phyloP scores from a whole-genome alignment of 2,888 invertebrate genomes.

The Drosophila imparisetae region DNA sequence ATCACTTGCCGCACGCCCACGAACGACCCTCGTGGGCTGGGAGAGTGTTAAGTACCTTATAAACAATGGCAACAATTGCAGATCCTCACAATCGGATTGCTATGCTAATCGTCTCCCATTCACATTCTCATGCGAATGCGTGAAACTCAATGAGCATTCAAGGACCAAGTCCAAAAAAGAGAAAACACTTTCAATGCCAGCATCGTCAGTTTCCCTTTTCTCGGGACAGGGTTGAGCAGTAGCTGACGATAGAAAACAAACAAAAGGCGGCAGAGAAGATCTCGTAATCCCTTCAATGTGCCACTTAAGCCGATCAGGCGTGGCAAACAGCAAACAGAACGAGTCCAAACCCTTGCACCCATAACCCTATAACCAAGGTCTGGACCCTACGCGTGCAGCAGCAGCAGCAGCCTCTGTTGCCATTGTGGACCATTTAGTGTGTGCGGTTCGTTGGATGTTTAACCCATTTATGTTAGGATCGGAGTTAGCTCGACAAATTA shows the following conservation, averaged over 20 bases:
- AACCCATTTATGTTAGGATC: conserved; percentile 73
- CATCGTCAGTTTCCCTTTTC: conserved; percentile 31
- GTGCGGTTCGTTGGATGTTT: conserved; percentile 69
- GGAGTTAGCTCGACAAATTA: conserved; percentile 71
- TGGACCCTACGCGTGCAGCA: conserved; percentile 69
- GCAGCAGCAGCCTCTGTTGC: conserved; percentile 43
- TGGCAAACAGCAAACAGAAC: conserved; percentile 56
- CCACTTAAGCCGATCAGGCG: conserved; percentile 85
- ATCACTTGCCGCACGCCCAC: conserved; percentile 69
- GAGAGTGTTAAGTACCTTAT: conserved; percentile 56
- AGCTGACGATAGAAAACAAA: conserved; percentile 40
- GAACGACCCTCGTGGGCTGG: conserved; percentile 53
- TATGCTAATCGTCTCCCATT: conserved; percentile 76
- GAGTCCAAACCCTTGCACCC: conserved; percentile 54
- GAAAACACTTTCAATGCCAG: conserved; percentile 25
- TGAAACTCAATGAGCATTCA: conserved; percentile 73
- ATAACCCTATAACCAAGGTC: conserved; percentile 29
- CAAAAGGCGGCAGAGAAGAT: conserved; percentile 48
- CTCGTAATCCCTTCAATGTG: conserved; percentile 84
- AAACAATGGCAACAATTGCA: conserved; percentile 72
- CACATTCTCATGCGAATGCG: conserved; percentile 57
- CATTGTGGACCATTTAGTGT: conserved; percentile 72
- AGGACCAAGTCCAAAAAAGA: conserved; percentile 41
- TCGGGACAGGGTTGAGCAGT: conserved; percentile 54
- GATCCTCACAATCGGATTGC: conserved; percentile 82